Evolutionary conservation across 2,113 vertebrate genomes (phyloP).

Genomic region (Paramisgurnus dabryanus): DNA sequence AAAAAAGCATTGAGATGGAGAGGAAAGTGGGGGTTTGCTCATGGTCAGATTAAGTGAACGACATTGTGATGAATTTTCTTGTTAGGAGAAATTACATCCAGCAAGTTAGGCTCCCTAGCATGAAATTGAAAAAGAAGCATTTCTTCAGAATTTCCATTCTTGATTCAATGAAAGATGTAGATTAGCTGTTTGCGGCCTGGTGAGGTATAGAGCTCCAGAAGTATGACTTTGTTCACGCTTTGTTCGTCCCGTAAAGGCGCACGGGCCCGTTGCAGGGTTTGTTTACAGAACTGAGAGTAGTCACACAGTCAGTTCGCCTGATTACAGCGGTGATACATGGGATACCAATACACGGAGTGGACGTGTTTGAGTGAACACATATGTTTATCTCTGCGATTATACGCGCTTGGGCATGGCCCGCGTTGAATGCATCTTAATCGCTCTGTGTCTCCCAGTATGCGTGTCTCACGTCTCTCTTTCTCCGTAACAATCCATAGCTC

Average conservation of each 20-base stretch:
- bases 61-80: conserved; percentile 99
- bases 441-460: conserved; percentile 22
- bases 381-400: conserved; percentile 51
- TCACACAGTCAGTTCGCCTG: conserved; percentile 65
- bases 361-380: conserved; percentile 12
- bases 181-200: conserved; percentile 75
- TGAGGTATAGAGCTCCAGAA: conserved; percentile 39
- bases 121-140: conserved; percentile 99
- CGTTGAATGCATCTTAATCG: conserved; percentile 38
- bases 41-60: conserved; percentile 86
- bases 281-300: conserved; percentile 71
- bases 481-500: conserved; percentile 60
- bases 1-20: conserved; percentile 17
- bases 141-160: conserved; percentile 99
- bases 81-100: conserved; percentile 98
- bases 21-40: conserved; percentile 66
- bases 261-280: conserved; percentile 75
- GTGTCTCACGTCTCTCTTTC: conserved; percentile 6
- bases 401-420: neutral
- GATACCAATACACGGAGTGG: conserved; percentile 8
- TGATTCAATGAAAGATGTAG: conserved; percentile 96
- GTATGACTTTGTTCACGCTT: conserved; percentile 72
- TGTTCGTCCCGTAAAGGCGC: conserved; percentile 62
- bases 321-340: conserved; percentile 26
- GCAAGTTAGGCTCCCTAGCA: conserved; percentile 99